Evolutionary conservation across 2,888 invertebrate species (phyloP).

Genomic region (Drosophila crucigera): DNA sequence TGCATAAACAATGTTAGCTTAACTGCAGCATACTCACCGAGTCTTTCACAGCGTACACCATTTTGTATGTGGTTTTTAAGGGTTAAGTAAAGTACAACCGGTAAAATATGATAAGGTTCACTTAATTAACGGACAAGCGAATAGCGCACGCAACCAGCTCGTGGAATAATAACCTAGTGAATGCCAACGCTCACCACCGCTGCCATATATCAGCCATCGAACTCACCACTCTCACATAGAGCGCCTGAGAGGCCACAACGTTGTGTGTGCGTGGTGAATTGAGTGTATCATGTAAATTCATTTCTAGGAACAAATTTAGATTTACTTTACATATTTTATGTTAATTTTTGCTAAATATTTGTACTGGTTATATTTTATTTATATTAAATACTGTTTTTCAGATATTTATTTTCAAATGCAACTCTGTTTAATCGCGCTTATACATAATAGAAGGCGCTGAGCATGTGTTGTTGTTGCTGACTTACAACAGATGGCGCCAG

Average conservation of each 20-base stretch:
- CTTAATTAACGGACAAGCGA: slow-evolving; percentile 51
- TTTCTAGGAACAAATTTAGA: not conserved
- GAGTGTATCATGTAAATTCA: not conserved
- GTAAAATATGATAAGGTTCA: slow-evolving; percentile 53
- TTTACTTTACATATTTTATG: not conserved
- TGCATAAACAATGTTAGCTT: slow-evolving; percentile 1
- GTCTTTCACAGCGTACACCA: slow-evolving; percentile 83
- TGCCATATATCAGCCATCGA: slow-evolving; percentile 10
- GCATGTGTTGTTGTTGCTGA: not conserved
- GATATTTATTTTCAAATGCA: slow-evolving; percentile 3
- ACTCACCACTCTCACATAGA: slow-evolving; percentile 26
- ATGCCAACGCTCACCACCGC: slow-evolving; percentile 50
- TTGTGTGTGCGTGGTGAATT: slow-evolving; percentile 10
- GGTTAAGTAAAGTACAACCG: slow-evolving; percentile 44
- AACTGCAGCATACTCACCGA: slow-evolving; percentile 69
- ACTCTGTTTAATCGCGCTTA: not conserved
- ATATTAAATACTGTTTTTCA: not conserved
- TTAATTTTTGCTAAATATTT: not conserved
- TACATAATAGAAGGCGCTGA: slow-evolving; percentile 13
- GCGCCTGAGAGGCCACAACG: slow-evolving; percentile 7
- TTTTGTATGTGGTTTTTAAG: slow-evolving; percentile 59
- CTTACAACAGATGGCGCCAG: slow-evolving; percentile 17
- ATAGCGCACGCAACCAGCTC: slow-evolving; percentile 54
- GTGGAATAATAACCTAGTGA: slow-evolving; percentile 53
- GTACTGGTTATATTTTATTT: not conserved